A percentile compares a stretch with the other conserved stretches of the same genome.
Conservation (phyloP, 2,888 invertebrate genomes). For the Operophtera brumata region DNA sequence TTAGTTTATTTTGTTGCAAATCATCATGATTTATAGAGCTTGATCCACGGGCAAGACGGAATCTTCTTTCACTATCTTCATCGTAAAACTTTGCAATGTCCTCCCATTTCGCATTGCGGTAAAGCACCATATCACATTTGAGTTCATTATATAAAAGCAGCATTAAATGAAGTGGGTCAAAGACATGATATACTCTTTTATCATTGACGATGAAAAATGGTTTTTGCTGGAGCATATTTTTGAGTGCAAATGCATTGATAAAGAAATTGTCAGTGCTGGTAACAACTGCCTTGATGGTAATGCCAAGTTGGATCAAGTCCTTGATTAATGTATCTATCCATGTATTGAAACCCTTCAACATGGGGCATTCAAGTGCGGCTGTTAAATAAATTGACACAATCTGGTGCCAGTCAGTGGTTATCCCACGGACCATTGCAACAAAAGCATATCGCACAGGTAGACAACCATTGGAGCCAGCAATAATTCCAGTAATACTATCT, state of each 20-base stretch:
- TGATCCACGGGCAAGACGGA: slow-evolving; percentile 1
- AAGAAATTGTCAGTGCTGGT: slow-evolving; percentile 4
- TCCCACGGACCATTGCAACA: slow-evolving; percentile 5
- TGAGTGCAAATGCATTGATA: neutral
- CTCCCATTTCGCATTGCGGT: neutral
- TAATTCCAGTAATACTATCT: neutral
- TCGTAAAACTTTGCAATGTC: slow-evolving; percentile 2
- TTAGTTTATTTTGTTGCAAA: slow-evolving; percentile 4
- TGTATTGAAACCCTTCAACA: neutral
- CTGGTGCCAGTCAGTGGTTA: neutral
- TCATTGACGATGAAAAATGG: neutral
- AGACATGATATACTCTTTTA: slow-evolving; percentile 1
- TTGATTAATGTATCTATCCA: neutral
- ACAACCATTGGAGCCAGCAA: neutral
- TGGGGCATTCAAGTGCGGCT: neutral
- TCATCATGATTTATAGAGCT: neutral
- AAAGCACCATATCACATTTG: neutral
- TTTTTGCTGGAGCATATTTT: neutral
- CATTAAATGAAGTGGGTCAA: slow-evolving; percentile 10
- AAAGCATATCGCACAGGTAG: slow-evolving; percentile 2
- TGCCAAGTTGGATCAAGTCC: neutral
- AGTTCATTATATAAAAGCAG: slow-evolving; percentile 10
- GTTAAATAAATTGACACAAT: neutral
- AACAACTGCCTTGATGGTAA: slow-evolving; percentile 3
- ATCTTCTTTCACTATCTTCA: neutral